Conservation (phyloP, 2,113 vertebrate genomes). For the Burhinus bistriatus region DNA sequence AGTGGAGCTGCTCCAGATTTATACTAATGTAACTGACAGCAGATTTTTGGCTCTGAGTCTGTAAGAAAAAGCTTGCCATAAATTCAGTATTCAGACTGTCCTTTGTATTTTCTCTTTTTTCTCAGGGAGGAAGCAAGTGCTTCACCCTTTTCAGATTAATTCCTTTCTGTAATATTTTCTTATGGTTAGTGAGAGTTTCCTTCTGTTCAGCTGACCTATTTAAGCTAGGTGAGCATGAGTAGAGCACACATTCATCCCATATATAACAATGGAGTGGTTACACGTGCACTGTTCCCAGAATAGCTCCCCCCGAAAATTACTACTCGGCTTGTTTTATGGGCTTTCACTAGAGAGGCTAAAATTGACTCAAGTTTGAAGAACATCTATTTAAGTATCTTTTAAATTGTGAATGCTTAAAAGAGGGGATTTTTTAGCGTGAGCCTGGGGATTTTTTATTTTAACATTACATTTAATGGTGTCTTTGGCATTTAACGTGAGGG, state of each 20-base stretch:
- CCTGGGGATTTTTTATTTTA: slow-evolving; percentile 59
- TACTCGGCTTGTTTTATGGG: slow-evolving; percentile 12
- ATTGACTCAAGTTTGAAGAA: slow-evolving; percentile 62
- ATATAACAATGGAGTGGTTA: not conserved
- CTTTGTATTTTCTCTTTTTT: slow-evolving; percentile 36
- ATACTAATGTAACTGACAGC: slow-evolving; percentile 59
- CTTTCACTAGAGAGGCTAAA: slow-evolving; percentile 45
- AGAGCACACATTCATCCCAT: not conserved
- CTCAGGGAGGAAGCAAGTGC: not conserved
- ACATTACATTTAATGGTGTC: slow-evolving; percentile 53
- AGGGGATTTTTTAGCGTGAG: not conserved
- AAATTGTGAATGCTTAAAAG: slow-evolving; percentile 52
- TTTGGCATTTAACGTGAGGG: slow-evolving; percentile 57
- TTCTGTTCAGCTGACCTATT: slow-evolving; percentile 31
- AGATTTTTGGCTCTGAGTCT: slow-evolving; percentile 54
- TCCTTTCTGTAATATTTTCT: slow-evolving; percentile 18
- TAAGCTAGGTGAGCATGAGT: not conserved
- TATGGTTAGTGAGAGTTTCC: not conserved
- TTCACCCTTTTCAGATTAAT: slow-evolving; percentile 4
- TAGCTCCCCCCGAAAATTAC: slow-evolving; percentile 9
- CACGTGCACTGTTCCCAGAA: not conserved
- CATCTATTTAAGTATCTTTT: slow-evolving; percentile 51
- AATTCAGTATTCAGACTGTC: slow-evolving; percentile 26
- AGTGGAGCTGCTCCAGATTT: slow-evolving; percentile 65
- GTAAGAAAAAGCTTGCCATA: slow-evolving; percentile 51